Evolutionary conservation across 1,140 invertebrate species (phyloP), one percentile per base, ranked within the genome.

Genomic region (Papilio polytes): DNA sequence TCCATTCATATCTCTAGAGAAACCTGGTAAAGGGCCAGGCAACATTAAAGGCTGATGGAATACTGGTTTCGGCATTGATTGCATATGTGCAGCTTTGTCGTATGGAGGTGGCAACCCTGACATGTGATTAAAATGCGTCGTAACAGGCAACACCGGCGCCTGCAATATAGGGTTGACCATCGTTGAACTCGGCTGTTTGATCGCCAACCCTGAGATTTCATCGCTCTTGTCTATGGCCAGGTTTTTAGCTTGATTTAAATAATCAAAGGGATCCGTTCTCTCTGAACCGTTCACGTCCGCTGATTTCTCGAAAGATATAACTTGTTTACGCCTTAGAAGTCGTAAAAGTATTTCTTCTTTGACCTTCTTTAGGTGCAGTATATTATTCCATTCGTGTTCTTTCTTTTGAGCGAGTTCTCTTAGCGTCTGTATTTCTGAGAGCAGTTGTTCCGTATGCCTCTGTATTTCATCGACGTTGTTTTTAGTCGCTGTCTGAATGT

Each of bases 311-410:
- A 93, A 95, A 0, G 92, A 91, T 82, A 96, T 86, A 8, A 97
- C 95, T 85, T 97, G 96, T 85, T 96, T 96, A 81, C 96, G 96
- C 76, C 97, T 95, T 80, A 97, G 93, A 4, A 98, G 92, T 80
- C 97, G 91, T 18, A 97, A 91, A 76, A 97, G 94, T 18, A 97
- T 96, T 88, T 98, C 97, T 89, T 98, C 97, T 93, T 98, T 98
- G 0, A 98, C 95, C 88, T 98, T 98, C 87, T 97, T 97, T 83
- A 98, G 94, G 87, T 97, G 96, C 9, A 98, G 87, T 44, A 98
- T 97, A 72, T 97, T 96, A 86, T 98, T 98, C 97, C 97, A 98
- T 92, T 98, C 97, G 82, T 97, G 96, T 95, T 98, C 98, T 90
- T 98, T 98, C 86, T 97, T 96, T 84, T 96, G 96, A 1, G 97